Percentiles rank a stretch among this genome's conserved stretches.
These are phyloP conservation scores for Polyergus mexicanus DNA, from an alignment of 1,140 invertebrate genomes.

Conservation along the genomic window DNA sequence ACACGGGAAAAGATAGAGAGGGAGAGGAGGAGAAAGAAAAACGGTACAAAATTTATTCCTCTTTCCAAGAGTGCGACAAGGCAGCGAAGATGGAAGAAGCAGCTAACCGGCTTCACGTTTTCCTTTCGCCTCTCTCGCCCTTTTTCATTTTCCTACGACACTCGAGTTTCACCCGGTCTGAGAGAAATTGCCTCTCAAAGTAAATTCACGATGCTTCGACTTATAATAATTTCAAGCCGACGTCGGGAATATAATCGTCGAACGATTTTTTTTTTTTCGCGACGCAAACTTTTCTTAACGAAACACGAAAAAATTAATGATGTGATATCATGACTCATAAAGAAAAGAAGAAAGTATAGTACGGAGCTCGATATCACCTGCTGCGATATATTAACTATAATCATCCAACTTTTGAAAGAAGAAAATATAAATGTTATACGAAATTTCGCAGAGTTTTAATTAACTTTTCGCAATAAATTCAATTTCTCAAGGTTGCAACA, in stretches of 20 bases:
- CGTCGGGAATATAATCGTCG: background rate
- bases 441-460: conserved; percentile 28
- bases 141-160: conserved; percentile 46
- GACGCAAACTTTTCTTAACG: conserved; percentile 1
- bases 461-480: conserved; percentile 8
- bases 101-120: conserved; percentile 33
- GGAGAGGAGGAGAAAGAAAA: background rate
- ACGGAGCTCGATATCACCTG: background rate
- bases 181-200: conserved; percentile 54
- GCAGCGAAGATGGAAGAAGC: background rate
- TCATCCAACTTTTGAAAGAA: background rate
- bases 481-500: background rate
- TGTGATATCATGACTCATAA: background rate
- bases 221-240: conserved; percentile 48
- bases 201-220: conserved; percentile 42
- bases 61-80: conserved; percentile 10
- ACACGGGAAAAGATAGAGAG: background rate
- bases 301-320: conserved; percentile 38
- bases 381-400: background rate
- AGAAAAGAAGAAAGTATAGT: background rate
- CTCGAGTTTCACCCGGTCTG: conserved; percentile 14
- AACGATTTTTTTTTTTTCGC: conserved; percentile 11
- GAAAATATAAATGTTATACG: background rate
- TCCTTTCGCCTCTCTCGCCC: conserved; percentile 14
- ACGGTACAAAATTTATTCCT: conserved; percentile 54